Evolutionary conservation across 1,140 invertebrate species (phyloP), one percentile per base, ranked within the genome.

Genomic region (Maconellicoccus hirsutus): DNA sequence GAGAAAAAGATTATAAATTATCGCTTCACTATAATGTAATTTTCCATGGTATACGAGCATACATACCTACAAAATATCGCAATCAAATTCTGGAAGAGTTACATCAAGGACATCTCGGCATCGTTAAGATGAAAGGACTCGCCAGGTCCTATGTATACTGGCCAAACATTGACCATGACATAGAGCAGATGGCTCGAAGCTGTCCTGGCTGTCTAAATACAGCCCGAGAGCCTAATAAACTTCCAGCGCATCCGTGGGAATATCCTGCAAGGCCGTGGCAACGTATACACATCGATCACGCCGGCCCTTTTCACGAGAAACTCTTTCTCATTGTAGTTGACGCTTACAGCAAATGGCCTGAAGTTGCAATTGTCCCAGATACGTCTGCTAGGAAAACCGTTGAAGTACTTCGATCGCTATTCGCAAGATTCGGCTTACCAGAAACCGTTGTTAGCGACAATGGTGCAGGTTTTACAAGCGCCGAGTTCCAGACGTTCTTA

Each of bases 61-160:
- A 33, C n/a, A 19, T 42, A 1, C 29, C 23, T 42, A 52, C 22
- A 39, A 39, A 52, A 22, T 71, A 0, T 52, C 38, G 39, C 16
- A 72, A 39, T 21, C 79, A 12, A 83, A 84, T 29, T 76, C n/a
- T n/a, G n/a, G n/a, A n/a, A n/a, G n/a, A n/a, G n/a, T n/a, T n/a
- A n/a, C n/a, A n/a, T n/a, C n/a, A 79, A 74, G 79, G 78, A 2
- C 84, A 86, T 74, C 78, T 79, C 2, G 82, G 83, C 4, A 80
- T 84, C 8, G 79, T 79, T 0, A 77, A 76, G 0, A 86, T 85
- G 82, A 86, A 86, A 76, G 42, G 27, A 12, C 42, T 74, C 8
- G 73, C 73, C 4, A n/a, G 73, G 70, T 75, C 71, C 1, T 79
- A 79, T 70, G 74, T 81, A 1, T 84, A 77, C 76, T 84, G 81